Percentiles rank a stretch among this genome's conserved stretches.
These are phyloP conservation scores for Andrena praecox DNA, from an alignment of 2,888 invertebrate genomes.

Conservation along the genomic window DNA sequence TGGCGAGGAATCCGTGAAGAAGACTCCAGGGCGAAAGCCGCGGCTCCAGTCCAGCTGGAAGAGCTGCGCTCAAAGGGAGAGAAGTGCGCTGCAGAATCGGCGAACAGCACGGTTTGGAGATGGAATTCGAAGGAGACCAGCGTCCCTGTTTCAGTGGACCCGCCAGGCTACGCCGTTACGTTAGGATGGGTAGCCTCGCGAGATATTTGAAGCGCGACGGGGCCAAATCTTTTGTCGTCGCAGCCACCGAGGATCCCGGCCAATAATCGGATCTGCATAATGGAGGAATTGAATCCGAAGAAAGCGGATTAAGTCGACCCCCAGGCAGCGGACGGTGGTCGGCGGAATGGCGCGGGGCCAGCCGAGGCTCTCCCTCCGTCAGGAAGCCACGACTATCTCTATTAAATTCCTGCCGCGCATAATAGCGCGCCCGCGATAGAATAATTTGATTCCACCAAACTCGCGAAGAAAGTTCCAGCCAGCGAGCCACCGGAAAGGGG, in stretches of 20 bases:
- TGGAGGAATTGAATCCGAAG: constrained; percentile 33
- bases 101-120: background rate
- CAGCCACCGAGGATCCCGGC: constrained; percentile 11
- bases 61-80: background rate
- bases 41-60: background rate
- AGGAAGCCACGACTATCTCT: constrained; percentile 4
- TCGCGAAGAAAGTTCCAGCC: background rate
- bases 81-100: background rate
- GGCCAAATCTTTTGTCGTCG: constrained; percentile 7
- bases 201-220: background rate
- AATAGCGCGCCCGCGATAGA: constrained; percentile 3
- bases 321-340: background rate
- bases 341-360: constrained; percentile 36
- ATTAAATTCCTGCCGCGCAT: constrained; percentile 20
- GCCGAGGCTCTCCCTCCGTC: background rate
- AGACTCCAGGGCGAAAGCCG: background rate
- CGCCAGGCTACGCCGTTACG: background rate
- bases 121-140: background rate
- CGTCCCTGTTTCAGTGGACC: background rate
- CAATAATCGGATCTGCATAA: constrained; percentile 57
- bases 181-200: constrained; percentile 1
- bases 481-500: too few relatives aligned
- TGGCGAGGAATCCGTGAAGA: constrained; percentile 36
- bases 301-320: constrained; percentile 43
- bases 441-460: constrained; percentile 5